Evolutionary conservation across 2,888 invertebrate species (phyloP).

Genomic region (Pachycephus smyrnensis): DNA sequence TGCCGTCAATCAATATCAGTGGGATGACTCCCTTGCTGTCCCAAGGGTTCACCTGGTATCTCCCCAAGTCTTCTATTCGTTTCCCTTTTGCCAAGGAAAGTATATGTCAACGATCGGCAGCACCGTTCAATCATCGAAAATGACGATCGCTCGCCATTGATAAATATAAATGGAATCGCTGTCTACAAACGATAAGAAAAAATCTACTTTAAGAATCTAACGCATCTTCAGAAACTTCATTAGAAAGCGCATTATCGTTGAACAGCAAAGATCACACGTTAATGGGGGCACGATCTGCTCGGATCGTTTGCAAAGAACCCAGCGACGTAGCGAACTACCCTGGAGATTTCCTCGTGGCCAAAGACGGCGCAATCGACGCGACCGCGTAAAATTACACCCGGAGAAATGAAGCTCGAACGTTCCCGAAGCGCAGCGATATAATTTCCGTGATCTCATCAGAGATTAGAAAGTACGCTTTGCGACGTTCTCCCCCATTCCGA

Average conservation of each 20-base stretch:
- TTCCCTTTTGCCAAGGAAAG: neutral
- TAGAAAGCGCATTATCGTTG: neutral
- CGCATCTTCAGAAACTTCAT: neutral
- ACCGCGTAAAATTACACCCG: neutral
- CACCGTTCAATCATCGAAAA: neutral
- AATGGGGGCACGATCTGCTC: neutral
- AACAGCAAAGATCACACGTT: neutral
- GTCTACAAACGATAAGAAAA: neutral
- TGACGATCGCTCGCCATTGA: neutral
- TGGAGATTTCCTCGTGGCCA: neutral
- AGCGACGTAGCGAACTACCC: neutral
- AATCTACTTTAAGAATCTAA: neutral
- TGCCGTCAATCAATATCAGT: neutral
- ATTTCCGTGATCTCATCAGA: constrained; percentile 47
- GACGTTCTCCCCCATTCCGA: constrained; percentile 16
- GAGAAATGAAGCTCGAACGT: neutral
- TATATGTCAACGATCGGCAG: neutral
- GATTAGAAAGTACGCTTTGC: constrained; percentile 33
- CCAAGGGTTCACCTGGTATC: neutral
- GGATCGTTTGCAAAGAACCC: neutral
- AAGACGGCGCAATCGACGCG: neutral
- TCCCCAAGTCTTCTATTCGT: neutral
- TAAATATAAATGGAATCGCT: neutral
- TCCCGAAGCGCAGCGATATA: constrained; percentile 31
- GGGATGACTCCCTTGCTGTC: neutral